A percentile compares a stretch with the other conserved stretches of the same genome.
phyloP scores from a whole-genome alignment of 2,113 vertebrate genomes.

The Cheilinus undulatus region DNA sequence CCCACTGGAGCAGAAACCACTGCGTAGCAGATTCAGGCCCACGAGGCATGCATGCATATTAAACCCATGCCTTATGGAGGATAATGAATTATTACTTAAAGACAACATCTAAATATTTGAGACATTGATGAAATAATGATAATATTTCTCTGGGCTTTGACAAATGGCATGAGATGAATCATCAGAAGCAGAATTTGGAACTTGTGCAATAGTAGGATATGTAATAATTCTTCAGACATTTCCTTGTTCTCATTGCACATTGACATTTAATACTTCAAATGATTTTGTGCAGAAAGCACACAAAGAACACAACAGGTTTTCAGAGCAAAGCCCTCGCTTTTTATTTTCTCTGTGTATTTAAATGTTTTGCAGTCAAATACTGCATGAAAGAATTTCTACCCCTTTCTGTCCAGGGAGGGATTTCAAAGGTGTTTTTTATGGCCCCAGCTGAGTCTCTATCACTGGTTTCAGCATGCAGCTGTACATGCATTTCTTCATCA shows the following conservation, averaged over 20 bases:
- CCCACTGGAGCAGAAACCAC: constrained; percentile 8
- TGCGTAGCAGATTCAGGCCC: not conserved
- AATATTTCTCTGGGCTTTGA: too few relatives aligned
- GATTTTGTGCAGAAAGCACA: not conserved
- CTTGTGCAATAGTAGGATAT: not conserved
- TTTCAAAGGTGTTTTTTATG: too few relatives aligned
- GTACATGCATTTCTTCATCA: not conserved
- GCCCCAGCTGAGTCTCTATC: not conserved
- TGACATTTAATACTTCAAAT: not conserved
- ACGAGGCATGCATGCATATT: not conserved
- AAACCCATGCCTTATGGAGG: not conserved
- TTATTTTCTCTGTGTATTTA: not conserved
- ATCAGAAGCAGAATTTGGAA: not conserved
- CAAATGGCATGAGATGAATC: not conserved
- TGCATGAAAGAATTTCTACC: not conserved
- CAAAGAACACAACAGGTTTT: not conserved
- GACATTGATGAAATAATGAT: not conserved
- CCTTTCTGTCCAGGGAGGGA: too few relatives aligned
- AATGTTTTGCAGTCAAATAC: not conserved
- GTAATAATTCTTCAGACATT: not conserved
- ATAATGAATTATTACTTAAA: not conserved
- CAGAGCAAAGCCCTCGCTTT: not conserved
- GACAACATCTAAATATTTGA: not conserved
- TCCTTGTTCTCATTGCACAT: not conserved
- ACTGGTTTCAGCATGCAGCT: not conserved